A percentile compares a stretch with the other conserved stretches of the same genome.
phyloP scores from a whole-genome alignment of 2,113 vertebrate genomes.

The Emydocephalus ijimae region DNA sequence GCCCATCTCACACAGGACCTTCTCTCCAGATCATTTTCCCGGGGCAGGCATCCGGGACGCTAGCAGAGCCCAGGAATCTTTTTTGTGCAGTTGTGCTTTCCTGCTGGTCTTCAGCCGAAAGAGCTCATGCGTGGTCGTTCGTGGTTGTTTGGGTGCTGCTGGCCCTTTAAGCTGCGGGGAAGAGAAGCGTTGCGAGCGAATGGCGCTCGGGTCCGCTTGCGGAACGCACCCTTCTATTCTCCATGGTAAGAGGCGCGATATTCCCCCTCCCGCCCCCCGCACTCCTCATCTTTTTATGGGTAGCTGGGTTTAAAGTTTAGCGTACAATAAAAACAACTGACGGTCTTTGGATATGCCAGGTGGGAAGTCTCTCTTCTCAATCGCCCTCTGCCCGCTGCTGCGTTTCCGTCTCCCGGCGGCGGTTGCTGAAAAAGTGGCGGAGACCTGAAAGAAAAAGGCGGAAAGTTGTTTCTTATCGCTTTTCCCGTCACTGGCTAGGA shows the following conservation, averaged over 20 bases:
- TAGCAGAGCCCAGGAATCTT: neutral
- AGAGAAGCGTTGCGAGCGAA: slow-evolving; percentile 15
- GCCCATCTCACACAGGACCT: neutral
- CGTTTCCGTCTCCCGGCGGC: neutral
- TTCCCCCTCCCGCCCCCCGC: too few species aligned
- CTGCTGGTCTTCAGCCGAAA: neutral
- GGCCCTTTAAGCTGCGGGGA: slow-evolving; percentile 54
- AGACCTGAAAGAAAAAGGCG: neutral
- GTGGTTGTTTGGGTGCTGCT: neutral
- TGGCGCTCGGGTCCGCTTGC: neutral
- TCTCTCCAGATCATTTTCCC: neutral
- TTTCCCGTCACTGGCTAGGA: neutral
- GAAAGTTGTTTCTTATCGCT: neutral
- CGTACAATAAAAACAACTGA: neutral
- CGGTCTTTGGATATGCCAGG: neutral
- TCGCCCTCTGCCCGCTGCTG: neutral
- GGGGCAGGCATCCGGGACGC: too few species aligned
- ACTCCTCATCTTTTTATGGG: neutral
- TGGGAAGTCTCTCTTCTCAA: neutral
- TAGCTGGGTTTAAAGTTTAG: neutral
- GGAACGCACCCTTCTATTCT: slow-evolving; percentile 15
- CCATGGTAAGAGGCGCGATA: slow-evolving; percentile 39
- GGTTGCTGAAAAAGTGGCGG: neutral
- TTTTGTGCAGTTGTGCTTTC: neutral
- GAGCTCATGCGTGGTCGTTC: too few species aligned